These are phyloP conservation scores for Urophycis tenuis DNA, from an alignment of 2,797 vertebrate genomes.

Conservation along the genomic window DNA sequence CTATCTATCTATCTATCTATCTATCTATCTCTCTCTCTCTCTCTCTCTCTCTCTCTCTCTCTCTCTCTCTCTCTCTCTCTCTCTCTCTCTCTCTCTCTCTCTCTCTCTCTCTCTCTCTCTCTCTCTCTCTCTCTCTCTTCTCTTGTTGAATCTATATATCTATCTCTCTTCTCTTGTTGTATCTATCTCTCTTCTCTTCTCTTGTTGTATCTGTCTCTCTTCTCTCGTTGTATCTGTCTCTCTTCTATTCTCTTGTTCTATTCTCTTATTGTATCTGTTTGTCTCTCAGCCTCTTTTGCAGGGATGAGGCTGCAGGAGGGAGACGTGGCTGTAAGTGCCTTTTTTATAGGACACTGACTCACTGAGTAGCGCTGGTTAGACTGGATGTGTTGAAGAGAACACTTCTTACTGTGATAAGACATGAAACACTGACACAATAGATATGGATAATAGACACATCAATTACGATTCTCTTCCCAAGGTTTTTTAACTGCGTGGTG, in stretches of 20 bases:
- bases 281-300: conserved; percentile 80
- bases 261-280: not conserved
- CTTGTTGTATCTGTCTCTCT: too few species aligned
- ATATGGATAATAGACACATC: not conserved
- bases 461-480: not conserved
- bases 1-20: not conserved
- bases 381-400: not conserved
- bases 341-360: not conserved
- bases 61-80: conserved; percentile 3
- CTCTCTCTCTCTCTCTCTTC: not conserved
- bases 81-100: not conserved
- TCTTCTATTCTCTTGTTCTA: not conserved
- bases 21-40: too few species aligned
- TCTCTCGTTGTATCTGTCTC: not conserved
- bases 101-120: not conserved
- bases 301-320: conserved; percentile 89
- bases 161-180: too few species aligned
- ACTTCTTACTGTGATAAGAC: not conserved
- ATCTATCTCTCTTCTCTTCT: too few species aligned
- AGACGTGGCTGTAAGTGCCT: conserved; percentile 83
- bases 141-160: too few species aligned
- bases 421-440: not conserved
- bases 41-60: not conserved
- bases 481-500: not conserved
- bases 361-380: not conserved